Evolutionary conservation across 2,888 invertebrate species (phyloP).

Genomic region (Mythimna lalbum): DNA sequence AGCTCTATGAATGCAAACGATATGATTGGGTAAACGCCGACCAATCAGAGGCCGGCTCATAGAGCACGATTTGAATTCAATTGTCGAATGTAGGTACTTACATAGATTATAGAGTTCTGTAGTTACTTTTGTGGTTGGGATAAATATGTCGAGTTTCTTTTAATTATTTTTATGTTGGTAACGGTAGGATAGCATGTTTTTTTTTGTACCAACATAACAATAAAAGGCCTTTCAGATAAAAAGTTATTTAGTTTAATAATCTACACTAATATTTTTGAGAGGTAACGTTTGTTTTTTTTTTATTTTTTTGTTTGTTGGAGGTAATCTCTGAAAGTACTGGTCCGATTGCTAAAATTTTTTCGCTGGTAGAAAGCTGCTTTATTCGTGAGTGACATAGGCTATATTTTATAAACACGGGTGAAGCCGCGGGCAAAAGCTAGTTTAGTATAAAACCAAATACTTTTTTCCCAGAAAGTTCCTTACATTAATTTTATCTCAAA

Average conservation of each 20-base stretch:
- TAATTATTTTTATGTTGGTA: neutral
- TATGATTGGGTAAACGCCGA: constrained; percentile 73
- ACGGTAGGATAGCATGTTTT: neutral
- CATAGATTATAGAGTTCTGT: constrained; percentile 65
- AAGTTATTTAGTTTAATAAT: no score
- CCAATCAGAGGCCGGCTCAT: constrained; percentile 78
- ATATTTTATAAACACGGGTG: no score
- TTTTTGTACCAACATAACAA: neutral
- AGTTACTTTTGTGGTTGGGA: constrained; percentile 18
- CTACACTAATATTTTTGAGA: no score
- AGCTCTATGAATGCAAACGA: constrained; percentile 69
- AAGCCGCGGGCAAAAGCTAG: no score
- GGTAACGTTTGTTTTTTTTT: no score
- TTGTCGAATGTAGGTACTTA: constrained; percentile 74
- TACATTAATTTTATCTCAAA: neutral
- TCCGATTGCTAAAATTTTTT: no score
- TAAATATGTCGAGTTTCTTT: neutral
- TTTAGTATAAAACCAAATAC: neutral
- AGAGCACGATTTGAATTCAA: constrained; percentile 78
- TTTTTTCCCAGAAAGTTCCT: neutral
- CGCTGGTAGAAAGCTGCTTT: no score
- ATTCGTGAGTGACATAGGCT: no score
- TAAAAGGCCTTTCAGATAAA: no score
- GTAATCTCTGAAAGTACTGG: no score
- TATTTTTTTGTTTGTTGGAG: no score